These are phyloP conservation scores for Gonatopus flavifemur DNA, from an alignment of 1,140 invertebrate species.

Conservation along the genomic window DNA sequence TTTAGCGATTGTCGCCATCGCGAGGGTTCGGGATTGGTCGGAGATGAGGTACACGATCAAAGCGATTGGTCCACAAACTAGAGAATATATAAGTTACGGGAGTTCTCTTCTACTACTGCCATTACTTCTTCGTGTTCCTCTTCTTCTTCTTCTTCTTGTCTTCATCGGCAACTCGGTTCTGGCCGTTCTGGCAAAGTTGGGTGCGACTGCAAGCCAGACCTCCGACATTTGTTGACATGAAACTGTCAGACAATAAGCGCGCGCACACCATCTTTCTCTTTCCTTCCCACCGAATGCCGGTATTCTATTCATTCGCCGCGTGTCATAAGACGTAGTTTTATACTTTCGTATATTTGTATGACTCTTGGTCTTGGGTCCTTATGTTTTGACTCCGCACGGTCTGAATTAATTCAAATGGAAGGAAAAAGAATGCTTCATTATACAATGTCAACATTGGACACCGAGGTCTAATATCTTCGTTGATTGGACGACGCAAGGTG, in stretches of 20 bases:
- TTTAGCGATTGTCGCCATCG: constrained; percentile 46
- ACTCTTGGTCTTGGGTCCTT: no score
- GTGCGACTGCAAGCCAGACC: constrained; percentile 33
- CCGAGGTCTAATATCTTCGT: no score
- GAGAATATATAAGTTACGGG: no score
- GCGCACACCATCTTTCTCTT: not conserved
- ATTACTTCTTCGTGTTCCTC: not conserved
- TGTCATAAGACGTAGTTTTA: no score
- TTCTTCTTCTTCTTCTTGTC: constrained; percentile 1
- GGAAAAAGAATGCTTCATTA: no score
- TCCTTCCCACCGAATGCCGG: constrained; percentile 9
- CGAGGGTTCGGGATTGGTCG: constrained; percentile 23
- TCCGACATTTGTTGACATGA: constrained; percentile 49
- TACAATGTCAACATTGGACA: no score
- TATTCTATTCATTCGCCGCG: not conserved
- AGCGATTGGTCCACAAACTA: constrained; percentile 34
- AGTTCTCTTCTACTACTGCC: constrained; percentile 23
- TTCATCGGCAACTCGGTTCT: constrained; percentile 1
- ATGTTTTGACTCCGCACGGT: no score
- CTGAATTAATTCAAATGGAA: no score
- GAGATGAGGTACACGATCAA: constrained; percentile 18
- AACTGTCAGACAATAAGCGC: constrained; percentile 41
- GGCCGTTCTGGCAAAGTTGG: constrained; percentile 25
- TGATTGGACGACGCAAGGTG: no score
- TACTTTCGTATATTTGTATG: no score